Percentiles rank a stretch among this genome's conserved stretches.
Evolutionary conservation across 2,113 vertebrate species (phyloP).

Genomic region (Delphinus delphis): DNA sequence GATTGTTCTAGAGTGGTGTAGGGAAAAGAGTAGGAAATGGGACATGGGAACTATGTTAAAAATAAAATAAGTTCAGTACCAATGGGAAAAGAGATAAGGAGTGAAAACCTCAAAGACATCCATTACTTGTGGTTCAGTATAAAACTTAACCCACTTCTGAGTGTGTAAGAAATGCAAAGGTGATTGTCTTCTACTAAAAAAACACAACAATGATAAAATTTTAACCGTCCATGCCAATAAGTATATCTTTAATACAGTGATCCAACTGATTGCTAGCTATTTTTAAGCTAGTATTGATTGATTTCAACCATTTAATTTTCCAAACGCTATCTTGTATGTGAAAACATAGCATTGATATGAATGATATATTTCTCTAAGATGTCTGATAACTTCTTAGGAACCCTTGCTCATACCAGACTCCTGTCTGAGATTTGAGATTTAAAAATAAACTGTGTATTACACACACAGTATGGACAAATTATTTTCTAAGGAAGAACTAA

Average conservation of each 20-base stretch:
- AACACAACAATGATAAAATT: not conserved
- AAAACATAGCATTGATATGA: not conserved
- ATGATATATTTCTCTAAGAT: not conserved
- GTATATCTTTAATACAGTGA: not conserved
- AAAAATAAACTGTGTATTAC: not conserved
- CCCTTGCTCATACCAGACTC: not conserved
- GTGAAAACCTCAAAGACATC: not conserved
- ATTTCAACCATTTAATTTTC: conserved; percentile 44
- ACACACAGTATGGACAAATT: not conserved
- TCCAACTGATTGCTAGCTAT: not conserved
- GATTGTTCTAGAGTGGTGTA: conserved; percentile 33
- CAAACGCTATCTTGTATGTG: not conserved
- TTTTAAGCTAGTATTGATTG: conserved; percentile 18
- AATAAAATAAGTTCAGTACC: conserved; percentile 62
- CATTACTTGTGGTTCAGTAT: not conserved
- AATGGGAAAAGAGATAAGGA: conserved; percentile 48
- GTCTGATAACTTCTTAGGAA: not conserved
- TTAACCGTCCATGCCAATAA: not conserved
- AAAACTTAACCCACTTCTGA: conserved; percentile 39
- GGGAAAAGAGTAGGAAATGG: conserved; percentile 57
- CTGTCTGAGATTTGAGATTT: not conserved
- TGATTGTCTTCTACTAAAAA: conserved; percentile 15
- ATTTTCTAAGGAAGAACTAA: not conserved
- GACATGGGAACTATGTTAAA: conserved; percentile 51
- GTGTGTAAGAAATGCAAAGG: conserved; percentile 1